Percentiles rank a stretch among this genome's conserved stretches.
These are phyloP conservation scores for Poeciliopsis gracilis DNA, from an alignment of 2,797 vertebrate genomes.

Conservation along the genomic window DNA sequence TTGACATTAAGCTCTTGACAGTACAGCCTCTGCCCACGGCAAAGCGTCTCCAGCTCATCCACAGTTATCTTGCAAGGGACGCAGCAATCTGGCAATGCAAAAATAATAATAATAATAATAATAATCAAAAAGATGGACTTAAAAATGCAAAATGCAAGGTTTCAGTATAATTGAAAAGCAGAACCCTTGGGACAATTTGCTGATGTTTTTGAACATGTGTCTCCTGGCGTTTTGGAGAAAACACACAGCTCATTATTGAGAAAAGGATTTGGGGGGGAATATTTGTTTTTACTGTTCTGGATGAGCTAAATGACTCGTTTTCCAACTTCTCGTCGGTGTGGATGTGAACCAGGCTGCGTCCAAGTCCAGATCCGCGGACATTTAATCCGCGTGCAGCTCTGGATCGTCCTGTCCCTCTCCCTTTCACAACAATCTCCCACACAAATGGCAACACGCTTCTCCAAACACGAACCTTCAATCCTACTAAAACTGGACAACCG, in stretches of 20 bases:
- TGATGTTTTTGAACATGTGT: not conserved
- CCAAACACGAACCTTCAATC: not conserved
- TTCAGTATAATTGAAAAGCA: not conserved
- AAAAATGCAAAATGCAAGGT: not conserved
- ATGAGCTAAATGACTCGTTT: not conserved
- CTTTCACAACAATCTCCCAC: not conserved
- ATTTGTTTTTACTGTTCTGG: not conserved
- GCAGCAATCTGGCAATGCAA: slow-evolving; percentile 72
- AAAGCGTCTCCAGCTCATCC: slow-evolving; percentile 82
- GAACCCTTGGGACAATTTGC: not conserved
- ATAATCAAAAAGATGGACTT: not conserved
- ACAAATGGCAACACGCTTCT: not conserved
- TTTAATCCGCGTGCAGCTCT: not conserved
- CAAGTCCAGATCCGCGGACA: not conserved
- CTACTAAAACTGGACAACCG: not conserved
- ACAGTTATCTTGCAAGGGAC: slow-evolving; percentile 82
- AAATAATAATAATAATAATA: not conserved
- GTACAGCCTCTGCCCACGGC: slow-evolving; percentile 78
- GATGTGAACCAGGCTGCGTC: not conserved
- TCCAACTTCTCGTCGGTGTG: not conserved
- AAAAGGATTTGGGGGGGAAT: not conserved
- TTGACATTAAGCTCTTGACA: slow-evolving; percentile 83
- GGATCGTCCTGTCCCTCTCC: not conserved
- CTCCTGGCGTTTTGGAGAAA: not conserved
- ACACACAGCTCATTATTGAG: not conserved